Evolutionary conservation across 2,797 vertebrate genomes (phyloP).

Genomic region (Phaenicophaeus curvirostris): DNA sequence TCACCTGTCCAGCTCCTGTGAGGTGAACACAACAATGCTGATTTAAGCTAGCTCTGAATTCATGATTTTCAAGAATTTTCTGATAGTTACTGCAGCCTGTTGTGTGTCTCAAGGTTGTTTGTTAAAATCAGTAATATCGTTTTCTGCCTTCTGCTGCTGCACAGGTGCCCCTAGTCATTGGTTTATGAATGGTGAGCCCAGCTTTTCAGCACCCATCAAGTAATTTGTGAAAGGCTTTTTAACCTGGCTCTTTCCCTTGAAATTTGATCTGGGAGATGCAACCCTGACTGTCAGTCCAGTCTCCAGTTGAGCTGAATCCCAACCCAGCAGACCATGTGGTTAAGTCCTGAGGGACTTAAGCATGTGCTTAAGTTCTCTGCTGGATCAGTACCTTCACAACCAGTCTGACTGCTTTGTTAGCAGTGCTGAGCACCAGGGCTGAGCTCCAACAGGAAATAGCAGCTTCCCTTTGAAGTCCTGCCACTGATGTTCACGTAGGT

Average conservation of each 20-base stretch:
- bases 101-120: not conserved
- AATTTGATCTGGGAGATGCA: not conserved
- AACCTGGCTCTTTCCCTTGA: not conserved
- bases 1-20: not conserved
- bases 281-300: not conserved
- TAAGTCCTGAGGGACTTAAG: slow-evolving; percentile 60
- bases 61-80: not conserved
- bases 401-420: slow-evolving; percentile 65
- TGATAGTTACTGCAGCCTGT: not conserved
- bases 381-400: slow-evolving; percentile 62
- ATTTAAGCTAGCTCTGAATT: not conserved
- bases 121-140: not conserved
- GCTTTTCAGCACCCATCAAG: not conserved
- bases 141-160: not conserved
- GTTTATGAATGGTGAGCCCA: not conserved
- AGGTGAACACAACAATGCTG: not conserved
- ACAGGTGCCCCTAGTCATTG: not conserved
- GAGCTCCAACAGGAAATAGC: slow-evolving; percentile 68
- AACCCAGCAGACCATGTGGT: slow-evolving; percentile 2
- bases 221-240: not conserved
- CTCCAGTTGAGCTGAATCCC: not conserved
- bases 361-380: slow-evolving; percentile 65
- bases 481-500: slow-evolving; percentile 71
- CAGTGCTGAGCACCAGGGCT: slow-evolving; percentile 64
- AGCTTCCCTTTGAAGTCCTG: slow-evolving; percentile 72